Evolutionary conservation across 2,888 invertebrate species (phyloP), one percentile per base, ranked within the genome.

Genomic region (Andrena fulva): DNA sequence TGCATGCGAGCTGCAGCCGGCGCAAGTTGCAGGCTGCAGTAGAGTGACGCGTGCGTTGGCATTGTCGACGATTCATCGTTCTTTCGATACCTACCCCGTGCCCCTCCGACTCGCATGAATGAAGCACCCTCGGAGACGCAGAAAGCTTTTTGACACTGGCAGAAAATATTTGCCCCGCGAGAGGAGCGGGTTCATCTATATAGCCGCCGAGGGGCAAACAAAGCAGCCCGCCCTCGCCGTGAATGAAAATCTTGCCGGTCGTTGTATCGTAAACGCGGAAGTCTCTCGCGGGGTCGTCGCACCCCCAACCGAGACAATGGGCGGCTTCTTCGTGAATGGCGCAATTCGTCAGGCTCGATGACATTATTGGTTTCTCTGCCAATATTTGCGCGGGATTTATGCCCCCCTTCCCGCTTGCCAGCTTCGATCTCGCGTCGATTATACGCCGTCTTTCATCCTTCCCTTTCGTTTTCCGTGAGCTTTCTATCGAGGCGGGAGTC

Each of bases 341-440:
- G 77, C 83, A 72, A 85, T 86, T 86, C 80, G 85, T 83, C 85
- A 75, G 66, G 80, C 56, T 69, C 76, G 72, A 78, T 77, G 78
- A 69, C 82, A 78, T 86, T 86, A 84, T 86, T 84, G 82, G 84
- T 76, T 84, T 80, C 81, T 62, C 82, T 79, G 78, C 76, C 80
- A 80, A 87, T 87, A 84, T 87, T 85, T 87, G 79, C 72, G 24
- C 54, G 63, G 33, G 69, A 68, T 69, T 81, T 77, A 48, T 68
- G 59, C 68, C 56, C 60, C 48, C 8, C 56, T n/a, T n/a, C 7
- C 10, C 29, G 12, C 16, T 50, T 54, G 33, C 63, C 67, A 29
- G 16, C 16, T 16, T 10, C 54, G 62, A 52, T 62, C 24, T 20
- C 48, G 50, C 66, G n/a, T 70, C 70, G 56, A 48, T 29, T 35